These are phyloP conservation scores for Drosophila anomelani DNA, from an alignment of 2,888 invertebrate genomes.

Conservation along the genomic window DNA sequence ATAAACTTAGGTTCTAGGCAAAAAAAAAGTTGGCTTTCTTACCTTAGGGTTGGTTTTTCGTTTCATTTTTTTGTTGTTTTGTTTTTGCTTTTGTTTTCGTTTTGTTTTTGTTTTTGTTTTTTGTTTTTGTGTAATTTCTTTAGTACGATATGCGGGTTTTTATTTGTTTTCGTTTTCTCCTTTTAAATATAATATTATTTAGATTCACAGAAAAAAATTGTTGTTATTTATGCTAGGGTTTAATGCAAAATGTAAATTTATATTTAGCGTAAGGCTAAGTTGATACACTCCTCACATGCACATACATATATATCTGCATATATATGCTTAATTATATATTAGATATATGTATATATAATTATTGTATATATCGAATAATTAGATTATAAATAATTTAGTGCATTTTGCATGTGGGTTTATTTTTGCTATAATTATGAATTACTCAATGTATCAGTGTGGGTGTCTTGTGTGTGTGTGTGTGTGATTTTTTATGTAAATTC, in stretches of 20 bases:
- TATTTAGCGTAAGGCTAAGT: conserved; percentile 61
- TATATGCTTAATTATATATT: conserved; percentile 44
- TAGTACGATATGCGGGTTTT: conserved; percentile 71
- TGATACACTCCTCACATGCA: conserved; percentile 50
- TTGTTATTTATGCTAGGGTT: conserved; percentile 72
- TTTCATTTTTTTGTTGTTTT: conserved; percentile 8
- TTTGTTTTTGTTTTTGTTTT: neutral
- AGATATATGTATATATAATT: conserved; percentile 27
- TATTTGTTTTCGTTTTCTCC: conserved; percentile 35
- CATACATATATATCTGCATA: conserved; percentile 15
- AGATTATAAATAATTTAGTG: conserved; percentile 77
- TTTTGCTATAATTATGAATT: conserved; percentile 67
- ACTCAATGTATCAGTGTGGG: conserved; percentile 53
- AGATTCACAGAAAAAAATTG: conserved; percentile 58
- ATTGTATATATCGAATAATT: conserved; percentile 46
- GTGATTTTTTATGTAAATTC: conserved; percentile 70
- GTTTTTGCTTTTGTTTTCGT: neutral
- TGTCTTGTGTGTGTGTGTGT: conserved; percentile 27
- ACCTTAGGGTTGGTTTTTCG: conserved; percentile 40
- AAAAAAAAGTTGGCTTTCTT: conserved; percentile 76
- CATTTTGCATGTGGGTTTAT: conserved; percentile 64
- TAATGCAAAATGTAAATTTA: conserved; percentile 71
- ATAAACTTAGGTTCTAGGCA: conserved; percentile 69
- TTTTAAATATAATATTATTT: conserved; percentile 51
- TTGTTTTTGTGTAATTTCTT: conserved; percentile 63